Evolutionary conservation across 2,113 vertebrate genomes (phyloP), one percentile per base, ranked within the genome.

Genomic region (Tylochromis polylepis): DNA sequence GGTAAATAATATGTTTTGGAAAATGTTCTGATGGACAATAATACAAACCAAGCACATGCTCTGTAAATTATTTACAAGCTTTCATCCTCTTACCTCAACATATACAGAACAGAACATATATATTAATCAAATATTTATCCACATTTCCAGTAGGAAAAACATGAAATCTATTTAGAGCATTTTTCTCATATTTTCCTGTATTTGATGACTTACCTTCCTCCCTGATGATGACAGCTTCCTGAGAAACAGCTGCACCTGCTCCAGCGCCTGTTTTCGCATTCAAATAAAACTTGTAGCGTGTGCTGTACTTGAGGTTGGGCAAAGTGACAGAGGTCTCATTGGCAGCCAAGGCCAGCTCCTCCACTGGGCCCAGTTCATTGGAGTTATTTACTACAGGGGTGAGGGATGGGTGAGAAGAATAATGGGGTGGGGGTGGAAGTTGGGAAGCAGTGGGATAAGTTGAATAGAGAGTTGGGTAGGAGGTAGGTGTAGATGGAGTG

Each of bases 271-370:
- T 99, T 95, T 97, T 96, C 51, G 99, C 99, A 3, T 95, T 97
- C 93, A 99, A 97, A 94, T 98, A 98, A 95, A 99, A 99, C 96
- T 98, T 99, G 96, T 99, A 99, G 90, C 97, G 97, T 29, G 98
- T 99, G 94, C 97, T 98, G 95, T 98, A 97, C 96, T 98, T 98
- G 95, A 99, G 97, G 93, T 97, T 96, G 92, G 94, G 96, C 96
- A 99, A 93, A 93, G 97, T 98, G 96, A 98, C 93, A 84, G 94
- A 97, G 91, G 98, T 98, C 95, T 98, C 97, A 31, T 99, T 99
- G 94, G 97, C 96, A 56, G 96, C 96, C 93, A 99, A 96, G 93
- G 95, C 96, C 94, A 98, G 92, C 94, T 98, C 97, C 91, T 98
- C 93, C 95, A 97, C 91, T 72, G 96, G 97, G 86, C 98, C 97